Percentiles rank a stretch among this genome's conserved stretches.
Conservation (phyloP, 2,113 vertebrate genomes). For the Numenius arquata region DNA sequence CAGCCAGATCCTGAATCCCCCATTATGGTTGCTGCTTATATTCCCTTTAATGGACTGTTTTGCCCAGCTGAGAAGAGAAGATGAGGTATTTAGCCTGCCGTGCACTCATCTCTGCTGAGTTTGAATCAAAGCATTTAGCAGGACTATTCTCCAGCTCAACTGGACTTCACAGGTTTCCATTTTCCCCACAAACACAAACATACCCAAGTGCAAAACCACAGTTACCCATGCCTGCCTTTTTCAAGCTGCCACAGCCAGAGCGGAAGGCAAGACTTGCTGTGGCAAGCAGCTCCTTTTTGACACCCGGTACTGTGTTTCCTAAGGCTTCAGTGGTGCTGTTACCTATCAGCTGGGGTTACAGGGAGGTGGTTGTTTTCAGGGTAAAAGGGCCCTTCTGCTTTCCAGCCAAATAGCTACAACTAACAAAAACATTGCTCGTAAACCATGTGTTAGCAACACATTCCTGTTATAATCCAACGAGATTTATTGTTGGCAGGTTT, state of each 20-base stretch:
- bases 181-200: slow-evolving; percentile 17
- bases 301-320: not conserved
- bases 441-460: not conserved
- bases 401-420: not conserved
- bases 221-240: not conserved
- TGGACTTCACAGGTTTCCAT: not conserved
- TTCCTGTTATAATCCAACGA: not conserved
- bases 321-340: not conserved
- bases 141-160: not conserved
- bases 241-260: not conserved
- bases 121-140: not conserved
- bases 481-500: not conserved
- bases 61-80: not conserved
- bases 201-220: not conserved
- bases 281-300: not conserved
- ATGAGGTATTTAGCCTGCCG: not conserved
- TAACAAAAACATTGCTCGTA: not conserved
- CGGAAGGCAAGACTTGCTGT: not conserved
- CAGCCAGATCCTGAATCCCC: not conserved
- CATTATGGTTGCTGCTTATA: not conserved
- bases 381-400: not conserved
- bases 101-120: not conserved
- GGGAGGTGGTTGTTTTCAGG: not conserved
- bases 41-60: not conserved
- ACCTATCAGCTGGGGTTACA: not conserved